phyloP scores from a whole-genome alignment of 2,113 vertebrate species.

The Peromyscus polionotus region DNA sequence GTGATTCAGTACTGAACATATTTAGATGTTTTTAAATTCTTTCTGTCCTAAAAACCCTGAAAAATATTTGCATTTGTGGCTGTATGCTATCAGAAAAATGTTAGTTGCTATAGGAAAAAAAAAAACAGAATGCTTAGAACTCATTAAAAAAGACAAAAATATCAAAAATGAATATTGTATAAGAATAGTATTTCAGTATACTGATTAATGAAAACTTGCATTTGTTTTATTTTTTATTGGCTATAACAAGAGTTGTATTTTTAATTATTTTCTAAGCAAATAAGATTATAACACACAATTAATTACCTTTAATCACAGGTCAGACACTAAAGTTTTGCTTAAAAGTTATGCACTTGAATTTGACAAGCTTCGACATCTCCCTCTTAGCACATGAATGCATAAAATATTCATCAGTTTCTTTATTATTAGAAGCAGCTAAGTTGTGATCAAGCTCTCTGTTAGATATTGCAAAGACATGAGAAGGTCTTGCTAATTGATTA shows the following conservation, averaged over 20 bases:
- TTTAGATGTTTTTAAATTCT: neutral
- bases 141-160: neutral
- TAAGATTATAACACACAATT: neutral
- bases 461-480: neutral
- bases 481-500: neutral
- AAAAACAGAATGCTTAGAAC: neutral
- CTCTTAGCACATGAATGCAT: neutral
- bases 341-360: neutral
- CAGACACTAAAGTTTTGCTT: neutral
- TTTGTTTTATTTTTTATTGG: neutral
- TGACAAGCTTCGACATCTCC: neutral
- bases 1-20: neutral
- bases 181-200: neutral
- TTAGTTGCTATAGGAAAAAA: neutral
- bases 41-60: neutral
- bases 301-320: neutral
- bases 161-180: neutral
- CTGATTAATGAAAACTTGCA: neutral
- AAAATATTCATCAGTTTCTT: neutral
- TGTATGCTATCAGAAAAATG: neutral
- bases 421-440: slow-evolving; percentile 4
- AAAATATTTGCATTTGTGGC: neutral
- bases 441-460: neutral
- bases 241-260: neutral
- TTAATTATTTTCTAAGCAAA: neutral